A percentile compares a stretch with the other conserved stretches of the same genome.
phyloP scores from a whole-genome alignment of 2,888 invertebrate genomes.

The Spialia ferax region DNA sequence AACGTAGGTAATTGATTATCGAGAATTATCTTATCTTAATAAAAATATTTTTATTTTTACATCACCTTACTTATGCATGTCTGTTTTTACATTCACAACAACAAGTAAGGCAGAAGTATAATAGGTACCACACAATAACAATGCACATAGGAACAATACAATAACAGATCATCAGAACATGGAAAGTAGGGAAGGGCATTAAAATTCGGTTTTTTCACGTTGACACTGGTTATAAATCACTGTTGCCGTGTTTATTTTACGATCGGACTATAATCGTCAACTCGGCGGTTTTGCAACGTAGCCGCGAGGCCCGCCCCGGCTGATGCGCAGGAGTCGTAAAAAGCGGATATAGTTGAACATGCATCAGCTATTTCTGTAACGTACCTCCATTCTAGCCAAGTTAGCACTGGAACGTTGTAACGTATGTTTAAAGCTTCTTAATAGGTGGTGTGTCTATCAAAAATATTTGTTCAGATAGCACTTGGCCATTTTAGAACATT shows the following conservation, averaged over 20 bases:
- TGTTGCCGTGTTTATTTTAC: conserved; percentile 79
- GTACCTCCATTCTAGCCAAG: conserved; percentile 58
- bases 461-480: background rate
- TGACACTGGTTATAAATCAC: conserved; percentile 80
- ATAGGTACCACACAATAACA: no score
- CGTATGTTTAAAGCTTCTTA: conserved; percentile 2
- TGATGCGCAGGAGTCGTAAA: conserved; percentile 72
- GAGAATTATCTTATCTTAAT: no score
- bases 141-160: no score
- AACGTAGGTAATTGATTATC: no score
- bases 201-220: conserved; percentile 76
- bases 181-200: conserved; percentile 71
- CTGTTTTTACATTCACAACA: no score
- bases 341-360: conserved; percentile 74
- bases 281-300: conserved; percentile 79
- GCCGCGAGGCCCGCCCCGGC: conserved; percentile 58
- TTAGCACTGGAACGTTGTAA: conserved; percentile 45
- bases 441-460: background rate
- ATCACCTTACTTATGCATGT: no score
- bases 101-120: no score
- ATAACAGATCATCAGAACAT: conserved; percentile 75
- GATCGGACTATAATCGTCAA: conserved; percentile 81
- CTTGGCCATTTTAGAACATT: background rate
- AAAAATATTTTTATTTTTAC: no score
- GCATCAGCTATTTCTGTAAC: conserved; percentile 74